phyloP scores from a whole-genome alignment of 2,888 invertebrate genomes.

The Entomobrya multifasciata region DNA sequence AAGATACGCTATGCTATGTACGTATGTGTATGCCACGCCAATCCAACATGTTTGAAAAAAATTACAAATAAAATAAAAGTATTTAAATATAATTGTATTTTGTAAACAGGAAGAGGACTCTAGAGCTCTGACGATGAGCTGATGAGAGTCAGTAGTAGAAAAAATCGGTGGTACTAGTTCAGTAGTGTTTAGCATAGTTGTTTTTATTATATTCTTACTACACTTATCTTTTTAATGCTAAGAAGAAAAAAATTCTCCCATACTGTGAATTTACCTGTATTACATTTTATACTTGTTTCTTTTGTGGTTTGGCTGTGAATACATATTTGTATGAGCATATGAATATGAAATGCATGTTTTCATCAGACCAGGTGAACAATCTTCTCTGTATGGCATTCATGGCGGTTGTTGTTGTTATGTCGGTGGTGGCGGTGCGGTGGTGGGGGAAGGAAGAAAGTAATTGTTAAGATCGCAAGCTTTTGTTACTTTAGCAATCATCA shows the following conservation, averaged over 20 bases:
- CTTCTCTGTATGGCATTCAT: conserved; percentile 41
- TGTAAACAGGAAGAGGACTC: conserved; percentile 20
- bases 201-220: not conserved
- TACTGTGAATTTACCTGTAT: conserved; percentile 70
- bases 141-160: not conserved
- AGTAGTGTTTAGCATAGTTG: conserved; percentile 10
- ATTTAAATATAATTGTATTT: not conserved
- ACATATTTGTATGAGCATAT: no score
- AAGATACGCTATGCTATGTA: no score
- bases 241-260: conserved; percentile 62
- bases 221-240: not conserved
- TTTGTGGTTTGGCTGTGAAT: not conserved
- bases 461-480: conserved; percentile 74
- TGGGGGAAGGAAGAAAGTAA: conserved; percentile 63
- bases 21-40: no score
- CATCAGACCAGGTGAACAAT: conserved; percentile 60
- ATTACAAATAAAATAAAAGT: conserved; percentile 6
- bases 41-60: no score
- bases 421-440: no score
- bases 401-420: no score
- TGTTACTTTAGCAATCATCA: no score
- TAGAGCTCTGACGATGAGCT: not conserved
- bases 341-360: no score
- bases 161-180: conserved; percentile 12
- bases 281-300: conserved; percentile 28